Conservation (phyloP, 2,113 vertebrate genomes). For the Gymnarchus niloticus region DNA sequence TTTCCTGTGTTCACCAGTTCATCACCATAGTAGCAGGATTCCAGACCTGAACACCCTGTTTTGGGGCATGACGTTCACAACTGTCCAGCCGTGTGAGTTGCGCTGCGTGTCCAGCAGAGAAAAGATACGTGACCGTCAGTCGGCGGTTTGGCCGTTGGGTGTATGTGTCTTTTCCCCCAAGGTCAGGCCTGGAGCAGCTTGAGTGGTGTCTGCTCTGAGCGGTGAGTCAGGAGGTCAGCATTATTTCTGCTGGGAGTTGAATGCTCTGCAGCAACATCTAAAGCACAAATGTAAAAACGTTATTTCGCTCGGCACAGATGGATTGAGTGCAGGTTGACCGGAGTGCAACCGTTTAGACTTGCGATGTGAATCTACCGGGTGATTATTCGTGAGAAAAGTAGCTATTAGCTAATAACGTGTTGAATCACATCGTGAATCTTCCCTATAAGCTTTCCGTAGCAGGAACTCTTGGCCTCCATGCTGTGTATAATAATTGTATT, state of each 20-base stretch:
- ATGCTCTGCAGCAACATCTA: background rate
- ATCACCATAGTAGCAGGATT: background rate
- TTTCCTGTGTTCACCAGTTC: background rate
- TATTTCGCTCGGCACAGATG: too few species aligned
- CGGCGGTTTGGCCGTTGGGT: background rate
- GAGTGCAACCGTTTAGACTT: background rate
- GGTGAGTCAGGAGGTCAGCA: background rate
- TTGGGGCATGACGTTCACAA: background rate
- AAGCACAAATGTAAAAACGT: background rate
- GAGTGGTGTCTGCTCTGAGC: background rate
- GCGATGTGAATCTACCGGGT: background rate
- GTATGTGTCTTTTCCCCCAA: background rate
- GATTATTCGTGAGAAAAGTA: background rate
- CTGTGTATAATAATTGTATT: background rate
- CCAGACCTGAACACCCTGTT: background rate
- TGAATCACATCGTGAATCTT: background rate
- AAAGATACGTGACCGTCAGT: background rate
- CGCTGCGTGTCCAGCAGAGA: background rate
- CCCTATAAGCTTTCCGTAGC: background rate
- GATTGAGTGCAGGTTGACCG: background rate
- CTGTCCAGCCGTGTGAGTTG: too few species aligned
- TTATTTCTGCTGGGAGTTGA: background rate
- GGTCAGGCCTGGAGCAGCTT: background rate
- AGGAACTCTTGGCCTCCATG: background rate
- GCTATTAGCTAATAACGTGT: background rate